Base-by-base conservation (phyloP, 2,888 invertebrate genomes). In the Automeris io region DNA sequence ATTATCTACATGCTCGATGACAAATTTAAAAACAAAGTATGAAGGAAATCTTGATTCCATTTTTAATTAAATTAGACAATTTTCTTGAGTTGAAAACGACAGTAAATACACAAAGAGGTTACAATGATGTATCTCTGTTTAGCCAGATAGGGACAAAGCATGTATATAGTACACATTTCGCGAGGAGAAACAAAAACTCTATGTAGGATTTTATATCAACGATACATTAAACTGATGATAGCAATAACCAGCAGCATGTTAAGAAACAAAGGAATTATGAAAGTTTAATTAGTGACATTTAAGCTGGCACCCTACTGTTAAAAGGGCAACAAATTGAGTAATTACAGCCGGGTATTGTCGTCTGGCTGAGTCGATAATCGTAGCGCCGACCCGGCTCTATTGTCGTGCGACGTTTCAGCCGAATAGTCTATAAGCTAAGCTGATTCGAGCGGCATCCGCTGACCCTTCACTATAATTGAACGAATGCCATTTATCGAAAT, bases 281-380 rank as follows among this genome's bases (percentile, higher is more conserved):
- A 65, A 68, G 67, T 69, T 67, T 69, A 71, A 71, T 64, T 65
- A 56, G 47, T 55, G 62, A 61, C 54, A 65, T 70, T 71, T 70
- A 66, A 69, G 62, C 60, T 54, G 50, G 43, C 52, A 52, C 47
- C 47, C 46, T 32, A 39, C 40, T 51, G 38, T 38, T 46, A 41
- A 55, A 58, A 62, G 64, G 65, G 73, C 67, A 65, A 79, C 77
- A 75, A 80, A 77, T 78, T 78, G 77, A 74, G 76, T 77, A 76
- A 78, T 80, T 80, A 78, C 70, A 65, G 63, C 53, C 47, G 49
- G 54, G 58, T 57, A 71, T 75, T 74, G 70, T 71, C 60, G 63
- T 51, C 46, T 43, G 51, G 51, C 55, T 51, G 49, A 59, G 67
- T 65, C 69, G 68, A 71, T 74, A 72, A 75, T 72, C 68, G 57